Base-by-base conservation (phyloP, 2,888 invertebrate genomes). In the Dioctria rufipes region DNA sequence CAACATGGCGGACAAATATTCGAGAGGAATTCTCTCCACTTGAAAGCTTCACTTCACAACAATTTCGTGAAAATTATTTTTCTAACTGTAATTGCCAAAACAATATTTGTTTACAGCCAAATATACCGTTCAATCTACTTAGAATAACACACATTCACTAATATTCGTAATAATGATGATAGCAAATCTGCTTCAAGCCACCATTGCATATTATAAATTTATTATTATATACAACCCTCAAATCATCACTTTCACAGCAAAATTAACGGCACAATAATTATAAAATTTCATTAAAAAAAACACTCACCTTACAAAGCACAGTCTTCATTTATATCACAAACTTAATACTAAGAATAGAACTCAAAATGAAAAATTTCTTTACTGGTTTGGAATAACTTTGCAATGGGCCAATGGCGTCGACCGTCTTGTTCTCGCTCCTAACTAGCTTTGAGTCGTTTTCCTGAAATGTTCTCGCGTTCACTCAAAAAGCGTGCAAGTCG, bases 251-350 rank as follows among this genome's bases (percentile, higher is more conserved):
- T 46, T 46, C 8, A 46, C 8, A 8, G 5, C 1, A 46, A 46
- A 46, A 46, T 46, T 46, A 46, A 46, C 46, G 46, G 46, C 46
- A 46, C 46, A 46, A 46, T 1, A 60, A 39, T 63, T 40, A 63
- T 42, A 46, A 46, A 51, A 69, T 63, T 46, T 6, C 46, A 46
- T 25, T n/a, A n/a, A 40, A 3, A 51, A 63, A 66, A 51, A 11
- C 78, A 80, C 81, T 83, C 78, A 82, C 82, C 81, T 82, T 81
- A 78, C 71, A 78, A 80, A 83, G 84, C 83, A 83, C 84, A 83
- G 84, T 84, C 83, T 84, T 83, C 82, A 83, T 83, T 80, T 81
- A 82, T 84, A 84, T 84, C 84, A 84, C 84, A 84, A 84, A 81
- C 80, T 80, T 82, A 80, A 81, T 78, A 83, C 81, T 83, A 78